Percentiles rank a stretch among this genome's conserved stretches.
These are phyloP conservation scores for Pluvialis apricaria DNA, from an alignment of 2,113 vertebrate genomes.

Conservation along the genomic window DNA sequence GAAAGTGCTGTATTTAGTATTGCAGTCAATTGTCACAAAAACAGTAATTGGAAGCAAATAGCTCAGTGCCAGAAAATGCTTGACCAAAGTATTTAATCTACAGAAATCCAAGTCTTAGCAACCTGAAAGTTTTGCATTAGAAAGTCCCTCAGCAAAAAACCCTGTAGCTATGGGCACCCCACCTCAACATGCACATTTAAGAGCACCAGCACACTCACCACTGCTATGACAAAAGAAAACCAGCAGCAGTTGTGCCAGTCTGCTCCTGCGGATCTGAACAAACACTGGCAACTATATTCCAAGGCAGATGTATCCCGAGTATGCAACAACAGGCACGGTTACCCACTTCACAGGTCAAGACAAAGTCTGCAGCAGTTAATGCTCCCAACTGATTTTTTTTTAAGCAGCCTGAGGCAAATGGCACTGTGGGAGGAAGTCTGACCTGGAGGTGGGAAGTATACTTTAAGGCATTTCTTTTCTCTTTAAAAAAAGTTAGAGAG, in stretches of 20 bases:
- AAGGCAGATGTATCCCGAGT: accelerated
- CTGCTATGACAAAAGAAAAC: neutral
- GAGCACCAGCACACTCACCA: neutral
- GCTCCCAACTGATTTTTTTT: neutral
- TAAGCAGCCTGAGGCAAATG: neutral
- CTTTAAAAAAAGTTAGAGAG: neutral
- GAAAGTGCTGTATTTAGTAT: neutral
- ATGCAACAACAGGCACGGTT: neutral
- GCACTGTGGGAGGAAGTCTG: neutral
- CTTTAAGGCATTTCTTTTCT: neutral
- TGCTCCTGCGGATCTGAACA: accelerated
- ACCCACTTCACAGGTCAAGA: neutral
- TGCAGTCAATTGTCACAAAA: neutral
- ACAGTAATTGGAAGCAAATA: neutral
- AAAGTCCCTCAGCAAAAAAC: neutral
- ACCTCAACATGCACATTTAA: neutral
- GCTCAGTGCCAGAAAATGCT: neutral
- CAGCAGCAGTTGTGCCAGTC: neutral
- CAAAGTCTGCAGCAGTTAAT: neutral
- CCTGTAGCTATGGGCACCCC: neutral
- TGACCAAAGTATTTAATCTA: neutral
- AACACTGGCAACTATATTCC: neutral
- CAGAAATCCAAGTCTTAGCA: neutral
- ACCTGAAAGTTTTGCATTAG: neutral
- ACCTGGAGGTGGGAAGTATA: neutral